Percentiles rank a stretch among this genome's conserved stretches.
These are phyloP conservation scores for Dexiosoma caninum DNA, from an alignment of 2,888 invertebrate species.

Conservation along the genomic window DNA sequence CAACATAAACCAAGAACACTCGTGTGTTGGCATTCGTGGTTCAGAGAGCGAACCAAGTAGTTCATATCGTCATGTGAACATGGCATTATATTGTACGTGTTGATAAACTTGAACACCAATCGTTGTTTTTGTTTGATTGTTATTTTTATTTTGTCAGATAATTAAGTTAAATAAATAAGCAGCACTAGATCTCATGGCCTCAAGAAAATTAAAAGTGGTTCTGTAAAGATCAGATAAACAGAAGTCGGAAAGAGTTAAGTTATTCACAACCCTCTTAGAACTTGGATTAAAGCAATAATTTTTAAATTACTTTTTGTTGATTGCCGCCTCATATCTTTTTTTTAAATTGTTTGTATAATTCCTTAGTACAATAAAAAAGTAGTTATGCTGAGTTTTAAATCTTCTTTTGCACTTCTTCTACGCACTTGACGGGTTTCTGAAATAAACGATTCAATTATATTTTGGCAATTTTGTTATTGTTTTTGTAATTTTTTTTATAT, in stretches of 20 bases:
- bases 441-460: too few species aligned
- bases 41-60: too few species aligned
- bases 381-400: background rate
- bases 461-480: too few species aligned
- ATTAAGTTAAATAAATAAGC: conserved; percentile 42
- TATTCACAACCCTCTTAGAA: conserved; percentile 24
- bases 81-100: too few species aligned
- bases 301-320: conserved; percentile 11
- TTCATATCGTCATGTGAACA: too few species aligned
- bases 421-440: too few species aligned
- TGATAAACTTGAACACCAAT: conserved; percentile 21
- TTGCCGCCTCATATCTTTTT: too few species aligned
- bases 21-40: too few species aligned
- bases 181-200: background rate
- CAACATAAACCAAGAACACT: too few species aligned
- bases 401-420: background rate
- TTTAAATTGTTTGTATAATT: too few species aligned
- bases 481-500: too few species aligned
- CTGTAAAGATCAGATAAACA: background rate
- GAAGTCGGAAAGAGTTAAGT: conserved; percentile 1
- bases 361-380: background rate
- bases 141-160: background rate
- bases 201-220: conserved; percentile 26
- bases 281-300: conserved; percentile 51
- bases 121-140: background rate